Evolutionary conservation across 2,113 vertebrate genomes (phyloP).

Genomic region (Calyptomena viridis): DNA sequence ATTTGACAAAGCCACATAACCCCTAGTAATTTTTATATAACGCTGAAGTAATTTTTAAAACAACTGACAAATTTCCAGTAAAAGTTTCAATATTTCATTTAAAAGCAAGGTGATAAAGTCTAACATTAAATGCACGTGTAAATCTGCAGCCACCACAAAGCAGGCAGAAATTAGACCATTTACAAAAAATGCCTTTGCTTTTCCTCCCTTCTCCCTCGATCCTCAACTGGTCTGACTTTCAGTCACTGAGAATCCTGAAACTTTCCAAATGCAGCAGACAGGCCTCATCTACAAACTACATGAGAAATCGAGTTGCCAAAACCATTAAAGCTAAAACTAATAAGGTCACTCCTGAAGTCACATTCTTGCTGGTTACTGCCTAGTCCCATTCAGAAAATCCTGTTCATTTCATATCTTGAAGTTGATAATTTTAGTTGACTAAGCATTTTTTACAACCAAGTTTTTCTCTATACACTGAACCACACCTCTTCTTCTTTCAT

Average conservation of each 20-base stretch:
- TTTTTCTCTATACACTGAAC: background rate
- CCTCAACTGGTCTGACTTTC: background rate
- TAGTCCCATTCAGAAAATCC: background rate
- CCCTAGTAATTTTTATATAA: background rate
- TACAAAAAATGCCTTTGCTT: background rate
- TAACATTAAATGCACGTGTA: background rate
- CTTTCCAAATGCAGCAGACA: slow-evolving; percentile 7
- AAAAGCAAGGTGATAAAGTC: background rate
- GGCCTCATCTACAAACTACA: background rate
- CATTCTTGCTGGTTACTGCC: background rate
- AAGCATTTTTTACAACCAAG: background rate
- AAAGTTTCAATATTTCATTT: background rate
- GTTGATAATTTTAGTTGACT: background rate
- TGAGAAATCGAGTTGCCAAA: background rate
- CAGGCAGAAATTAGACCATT: background rate
- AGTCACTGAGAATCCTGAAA: background rate
- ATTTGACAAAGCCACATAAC: background rate
- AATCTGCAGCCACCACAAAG: background rate
- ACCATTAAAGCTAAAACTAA: background rate
- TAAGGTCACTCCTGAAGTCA: background rate
- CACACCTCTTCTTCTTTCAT: background rate
- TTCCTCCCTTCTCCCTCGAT: background rate
- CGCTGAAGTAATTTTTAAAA: background rate
- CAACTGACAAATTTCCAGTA: background rate
- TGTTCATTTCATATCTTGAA: background rate